Percentiles rank a stretch among this genome's conserved stretches.
These are phyloP conservation scores for Hoplodrina blanda DNA, from an alignment of 2,888 invertebrate species.

Conservation along the genomic window DNA sequence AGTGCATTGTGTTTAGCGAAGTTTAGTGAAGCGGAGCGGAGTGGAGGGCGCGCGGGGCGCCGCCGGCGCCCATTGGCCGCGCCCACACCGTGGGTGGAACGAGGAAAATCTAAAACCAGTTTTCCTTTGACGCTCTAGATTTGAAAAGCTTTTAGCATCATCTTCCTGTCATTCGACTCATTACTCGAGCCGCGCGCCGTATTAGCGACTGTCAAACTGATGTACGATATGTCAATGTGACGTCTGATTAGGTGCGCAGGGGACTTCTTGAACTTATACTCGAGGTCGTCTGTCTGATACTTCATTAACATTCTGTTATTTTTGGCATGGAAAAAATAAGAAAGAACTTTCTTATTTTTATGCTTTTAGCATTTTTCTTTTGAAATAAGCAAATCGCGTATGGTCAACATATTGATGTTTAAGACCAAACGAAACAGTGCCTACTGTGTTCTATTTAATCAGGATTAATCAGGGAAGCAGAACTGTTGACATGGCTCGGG, in stretches of 20 bases:
- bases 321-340: neutral
- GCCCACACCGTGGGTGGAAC: constrained; percentile 85
- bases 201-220: constrained; percentile 71
- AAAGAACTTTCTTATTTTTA: neutral
- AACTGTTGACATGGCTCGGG: neutral
- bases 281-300: constrained; percentile 1
- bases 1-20: constrained; percentile 73
- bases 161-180: constrained; percentile 80
- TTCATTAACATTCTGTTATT: constrained; percentile 11
- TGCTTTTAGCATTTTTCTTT: neutral
- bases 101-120: constrained; percentile 81
- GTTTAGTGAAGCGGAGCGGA: constrained; percentile 71
- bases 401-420: neutral
- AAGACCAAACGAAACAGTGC: neutral
- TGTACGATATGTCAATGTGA: constrained; percentile 72
- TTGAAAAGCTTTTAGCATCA: constrained; percentile 89
- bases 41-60: constrained; percentile 70
- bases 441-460: neutral
- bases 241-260: constrained; percentile 76
- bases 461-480: too few relatives aligned
- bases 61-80: constrained; percentile 86
- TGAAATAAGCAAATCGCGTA: neutral
- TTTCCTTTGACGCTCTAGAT: constrained; percentile 79
- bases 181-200: constrained; percentile 73
- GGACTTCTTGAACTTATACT: constrained; percentile 68